These are phyloP conservation scores for Ispidina lecontei DNA, from an alignment of 2,797 vertebrate species.

Conservation along the genomic window DNA sequence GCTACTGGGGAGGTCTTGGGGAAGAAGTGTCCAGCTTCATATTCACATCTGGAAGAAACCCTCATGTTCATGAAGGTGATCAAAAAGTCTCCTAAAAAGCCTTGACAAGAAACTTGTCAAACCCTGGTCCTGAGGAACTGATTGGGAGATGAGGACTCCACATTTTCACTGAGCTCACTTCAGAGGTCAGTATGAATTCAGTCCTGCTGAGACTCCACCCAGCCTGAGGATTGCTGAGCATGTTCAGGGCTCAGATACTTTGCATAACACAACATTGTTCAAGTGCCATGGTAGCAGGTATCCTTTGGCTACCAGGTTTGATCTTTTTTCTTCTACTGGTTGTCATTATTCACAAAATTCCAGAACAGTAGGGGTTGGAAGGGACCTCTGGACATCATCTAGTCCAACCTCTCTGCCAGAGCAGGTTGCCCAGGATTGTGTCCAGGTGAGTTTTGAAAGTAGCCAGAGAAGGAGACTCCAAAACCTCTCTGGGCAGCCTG, in stretches of 20 bases:
- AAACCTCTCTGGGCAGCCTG: too few relatives aligned
- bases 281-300: not conserved
- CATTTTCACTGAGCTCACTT: not conserved
- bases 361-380: too few relatives aligned
- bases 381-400: too few relatives aligned
- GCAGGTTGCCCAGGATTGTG: too few relatives aligned
- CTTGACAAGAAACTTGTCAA: not conserved
- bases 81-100: not conserved
- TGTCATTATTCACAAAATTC: not conserved
- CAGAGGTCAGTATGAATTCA: fast-evolving
- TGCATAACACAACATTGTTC: not conserved
- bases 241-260: not conserved
- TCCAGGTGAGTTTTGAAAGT: too few relatives aligned
- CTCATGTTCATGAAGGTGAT: not conserved
- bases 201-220: not conserved
- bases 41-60: not conserved
- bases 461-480: too few relatives aligned
- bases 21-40: not conserved
- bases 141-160: not conserved
- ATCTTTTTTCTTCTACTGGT: not conserved
- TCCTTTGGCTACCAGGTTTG: not conserved
- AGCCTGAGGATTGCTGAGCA: fast-evolving
- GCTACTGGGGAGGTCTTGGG: not conserved
- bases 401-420: too few relatives aligned
- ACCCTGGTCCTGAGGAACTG: not conserved